phyloP scores from a whole-genome alignment of 2,113 vertebrate genomes.

The Trogon melanurus region DNA sequence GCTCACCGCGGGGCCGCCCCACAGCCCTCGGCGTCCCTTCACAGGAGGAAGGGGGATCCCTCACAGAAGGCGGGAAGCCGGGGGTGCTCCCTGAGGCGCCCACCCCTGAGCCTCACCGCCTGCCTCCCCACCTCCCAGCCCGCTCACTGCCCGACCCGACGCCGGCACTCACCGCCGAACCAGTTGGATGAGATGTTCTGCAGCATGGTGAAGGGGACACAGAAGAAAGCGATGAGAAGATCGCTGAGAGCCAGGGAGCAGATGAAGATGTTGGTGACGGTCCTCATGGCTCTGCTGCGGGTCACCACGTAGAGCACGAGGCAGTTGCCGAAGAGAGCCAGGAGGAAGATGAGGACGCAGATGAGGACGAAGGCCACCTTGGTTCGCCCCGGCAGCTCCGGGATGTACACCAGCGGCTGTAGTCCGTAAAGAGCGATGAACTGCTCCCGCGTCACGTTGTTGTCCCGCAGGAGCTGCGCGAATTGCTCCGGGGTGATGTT shows the following conservation, averaged over 20 bases:
- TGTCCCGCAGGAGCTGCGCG: constrained; percentile 69
- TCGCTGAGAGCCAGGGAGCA: constrained; percentile 82
- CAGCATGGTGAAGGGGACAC: constrained; percentile 78
- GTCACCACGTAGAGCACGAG: constrained; percentile 79
- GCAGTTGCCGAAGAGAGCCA: constrained; percentile 79
- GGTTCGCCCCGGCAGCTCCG: constrained; percentile 70
- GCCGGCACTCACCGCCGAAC: constrained; percentile 72
- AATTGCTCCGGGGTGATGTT: constrained; percentile 77
- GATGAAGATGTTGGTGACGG: constrained; percentile 81
- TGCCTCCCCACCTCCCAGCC: neutral
- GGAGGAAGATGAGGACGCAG: constrained; percentile 72
- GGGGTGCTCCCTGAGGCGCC: too few relatives aligned
- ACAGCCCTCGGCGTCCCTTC: neutral
- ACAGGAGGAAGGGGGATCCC: neutral
- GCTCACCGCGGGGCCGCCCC: neutral
- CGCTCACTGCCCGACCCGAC: neutral
- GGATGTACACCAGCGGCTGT: constrained; percentile 76
- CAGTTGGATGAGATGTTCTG: constrained; percentile 79
- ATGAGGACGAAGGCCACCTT: constrained; percentile 71
- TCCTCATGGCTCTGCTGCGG: constrained; percentile 77
- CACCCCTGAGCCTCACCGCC: neutral
- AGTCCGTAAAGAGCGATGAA: constrained; percentile 77
- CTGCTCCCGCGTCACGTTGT: constrained; percentile 78
- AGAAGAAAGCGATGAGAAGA: constrained; percentile 81
- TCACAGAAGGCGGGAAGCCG: too few relatives aligned